Evolutionary conservation across 2,113 vertebrate genomes (phyloP).

Genomic region (Anarhynchus alexandrinus): DNA sequence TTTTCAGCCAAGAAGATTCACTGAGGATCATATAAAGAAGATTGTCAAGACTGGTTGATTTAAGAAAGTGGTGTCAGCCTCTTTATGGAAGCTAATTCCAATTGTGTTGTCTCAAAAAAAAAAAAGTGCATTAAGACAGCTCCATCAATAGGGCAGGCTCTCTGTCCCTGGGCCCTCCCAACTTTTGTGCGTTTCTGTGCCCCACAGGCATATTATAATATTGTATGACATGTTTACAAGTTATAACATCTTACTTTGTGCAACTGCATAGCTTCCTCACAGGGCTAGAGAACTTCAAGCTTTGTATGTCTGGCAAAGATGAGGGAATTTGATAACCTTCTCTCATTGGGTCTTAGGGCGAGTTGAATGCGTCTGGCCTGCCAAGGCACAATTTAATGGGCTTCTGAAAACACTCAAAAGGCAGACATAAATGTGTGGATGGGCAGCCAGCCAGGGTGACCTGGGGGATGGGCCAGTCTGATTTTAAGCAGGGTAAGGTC

Average conservation of each 20-base stretch:
- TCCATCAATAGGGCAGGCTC: background rate
- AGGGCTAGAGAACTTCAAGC: constrained; percentile 31
- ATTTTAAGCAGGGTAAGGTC: constrained; percentile 79
- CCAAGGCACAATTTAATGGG: constrained; percentile 85
- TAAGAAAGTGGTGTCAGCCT: background rate
- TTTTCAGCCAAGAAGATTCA: constrained; percentile 18
- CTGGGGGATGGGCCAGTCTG: constrained; percentile 73
- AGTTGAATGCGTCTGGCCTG: constrained; percentile 83
- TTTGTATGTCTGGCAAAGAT: constrained; percentile 72
- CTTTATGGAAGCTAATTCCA: constrained; percentile 24
- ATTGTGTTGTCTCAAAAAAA: background rate
- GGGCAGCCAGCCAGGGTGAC: constrained; percentile 82
- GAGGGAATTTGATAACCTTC: constrained; percentile 84
- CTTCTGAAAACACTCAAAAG: constrained; percentile 88
- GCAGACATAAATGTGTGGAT: constrained; percentile 86
- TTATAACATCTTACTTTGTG: constrained; percentile 62
- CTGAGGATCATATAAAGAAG: background rate
- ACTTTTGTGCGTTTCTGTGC: background rate
- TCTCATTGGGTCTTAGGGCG: constrained; percentile 78
- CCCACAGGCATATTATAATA: constrained; percentile 57
- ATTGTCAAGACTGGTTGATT: background rate
- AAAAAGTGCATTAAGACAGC: background rate
- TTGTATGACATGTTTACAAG: constrained; percentile 73
- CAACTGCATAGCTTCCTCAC: constrained; percentile 54
- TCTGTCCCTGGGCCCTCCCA: background rate